phyloP scores from a whole-genome alignment of 2,888 invertebrate species.

The Melitaea athalia region DNA sequence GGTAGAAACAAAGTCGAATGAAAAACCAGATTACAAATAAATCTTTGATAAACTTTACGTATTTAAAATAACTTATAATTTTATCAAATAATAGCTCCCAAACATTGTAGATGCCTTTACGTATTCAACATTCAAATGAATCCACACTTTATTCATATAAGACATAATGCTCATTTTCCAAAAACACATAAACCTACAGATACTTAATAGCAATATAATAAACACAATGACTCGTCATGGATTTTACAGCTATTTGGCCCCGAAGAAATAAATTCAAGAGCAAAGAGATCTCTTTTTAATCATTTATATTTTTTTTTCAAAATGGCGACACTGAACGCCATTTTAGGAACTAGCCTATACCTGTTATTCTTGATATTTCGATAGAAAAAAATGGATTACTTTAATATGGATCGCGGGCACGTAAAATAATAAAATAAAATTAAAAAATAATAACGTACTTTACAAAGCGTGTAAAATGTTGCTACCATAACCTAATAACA shows the following conservation, averaged over 20 bases:
- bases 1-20: conserved; percentile 6
- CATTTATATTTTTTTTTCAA: conserved; percentile 30
- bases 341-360: conserved; percentile 33
- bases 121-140: conserved; percentile 25
- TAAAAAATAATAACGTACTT: conserved; percentile 19
- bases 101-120: conserved; percentile 30
- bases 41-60: conserved; percentile 21
- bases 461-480: conserved; percentile 26
- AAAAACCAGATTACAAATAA: conserved; percentile 4
- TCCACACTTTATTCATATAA: conserved; percentile 22
- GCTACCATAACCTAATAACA: conserved; percentile 49
- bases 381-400: conserved; percentile 1
- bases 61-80: conserved; percentile 26
- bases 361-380: conserved; percentile 17
- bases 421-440: conserved; percentile 17
- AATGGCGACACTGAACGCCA: conserved; percentile 21
- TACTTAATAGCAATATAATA: conserved; percentile 39
- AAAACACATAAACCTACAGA: conserved; percentile 34
- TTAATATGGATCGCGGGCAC: conserved; percentile 10
- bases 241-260: conserved; percentile 78
- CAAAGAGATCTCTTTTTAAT: conserved; percentile 60
- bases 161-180: conserved; percentile 34
- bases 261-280: conserved; percentile 71
- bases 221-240: conserved; percentile 76
- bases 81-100: conserved; percentile 26